phyloP scores from a whole-genome alignment of 2,113 vertebrate genomes.

The Antidorcas marsupialis region DNA sequence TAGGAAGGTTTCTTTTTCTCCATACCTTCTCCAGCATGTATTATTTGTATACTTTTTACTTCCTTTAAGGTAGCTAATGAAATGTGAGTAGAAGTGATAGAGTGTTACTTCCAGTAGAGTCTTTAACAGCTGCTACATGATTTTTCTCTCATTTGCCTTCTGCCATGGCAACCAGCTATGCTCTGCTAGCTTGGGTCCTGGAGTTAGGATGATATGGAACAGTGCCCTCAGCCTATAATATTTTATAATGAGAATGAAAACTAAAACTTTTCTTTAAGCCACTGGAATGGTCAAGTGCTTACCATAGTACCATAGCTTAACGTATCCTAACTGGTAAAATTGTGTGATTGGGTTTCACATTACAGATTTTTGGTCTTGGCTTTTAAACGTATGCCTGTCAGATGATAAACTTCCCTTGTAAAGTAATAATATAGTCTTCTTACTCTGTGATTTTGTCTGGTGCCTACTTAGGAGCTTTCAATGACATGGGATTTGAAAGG shows the following conservation, averaged over 20 bases:
- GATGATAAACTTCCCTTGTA: background rate
- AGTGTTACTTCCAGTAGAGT: background rate
- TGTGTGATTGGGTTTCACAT: background rate
- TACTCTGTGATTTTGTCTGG: background rate
- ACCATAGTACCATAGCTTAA: background rate
- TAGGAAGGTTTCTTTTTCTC: background rate
- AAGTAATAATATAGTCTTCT: background rate
- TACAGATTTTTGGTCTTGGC: background rate
- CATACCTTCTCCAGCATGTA: background rate
- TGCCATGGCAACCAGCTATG: background rate
- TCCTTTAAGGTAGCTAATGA: background rate
- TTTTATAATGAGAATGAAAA: background rate
- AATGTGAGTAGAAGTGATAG: background rate
- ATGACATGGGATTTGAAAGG: background rate
- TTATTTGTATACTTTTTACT: background rate
- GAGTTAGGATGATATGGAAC: background rate
- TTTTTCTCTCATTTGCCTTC: background rate
- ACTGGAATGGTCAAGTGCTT: background rate
- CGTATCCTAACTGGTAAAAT: background rate
- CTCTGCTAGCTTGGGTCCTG: background rate
- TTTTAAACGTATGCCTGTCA: background rate
- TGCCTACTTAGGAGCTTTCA: background rate
- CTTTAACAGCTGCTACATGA: background rate
- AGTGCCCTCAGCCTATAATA: background rate
- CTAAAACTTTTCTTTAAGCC: background rate